Base-by-base conservation (phyloP, 2,113 vertebrate species). In the Pomatostomus ruficeps region DNA sequence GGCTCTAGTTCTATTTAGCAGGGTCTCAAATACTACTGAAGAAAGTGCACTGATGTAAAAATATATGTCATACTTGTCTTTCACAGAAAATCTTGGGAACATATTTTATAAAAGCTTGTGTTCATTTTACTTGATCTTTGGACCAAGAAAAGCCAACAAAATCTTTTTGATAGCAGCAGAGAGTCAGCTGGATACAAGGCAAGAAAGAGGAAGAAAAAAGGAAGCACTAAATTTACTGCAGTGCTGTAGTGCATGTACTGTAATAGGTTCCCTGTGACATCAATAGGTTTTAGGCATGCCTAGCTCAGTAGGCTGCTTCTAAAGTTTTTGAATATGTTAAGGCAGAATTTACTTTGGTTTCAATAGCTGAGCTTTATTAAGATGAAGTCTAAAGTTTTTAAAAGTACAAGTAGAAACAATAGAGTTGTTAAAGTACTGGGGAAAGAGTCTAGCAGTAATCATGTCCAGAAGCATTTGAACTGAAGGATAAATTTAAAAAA, bases 391-490 rank as follows among this genome's bases (percentile, higher is more conserved):
- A 57, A 77, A 75, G 55, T 76, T 84, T 94, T 93, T 46, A 23
- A 59, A 91, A 92, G 68, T 38, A 9, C 33, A 72, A 85, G 63
- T 43, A 93, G 76, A 71, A 92, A 91, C 89, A 96, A 82, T 80
- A 52, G 57, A 38, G 24, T 79, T 91, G 33, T 59, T 82, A 70
- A 45, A 62, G 38, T 54, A 25, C 77, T 83, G 73, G 38, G 46
- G 93, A 57, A 75, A 94, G 38, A 86, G 28, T 23, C 51, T 65
- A 73, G 48, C 57, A 29, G 14, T 49, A 74, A 90, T 84, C 82
- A 84, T 81, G 78, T 73, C 85, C 83, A 70, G 91, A 93, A 93
- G 89, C 66, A 74, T 92, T 95, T 96, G 90, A 96, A 93, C 78
- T n/a, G 84, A 93, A 94, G 80, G 87, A 80, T 78, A 91, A 95